Conservation (phyloP, 2,113 vertebrate species). For the Calidris pygmaea region DNA sequence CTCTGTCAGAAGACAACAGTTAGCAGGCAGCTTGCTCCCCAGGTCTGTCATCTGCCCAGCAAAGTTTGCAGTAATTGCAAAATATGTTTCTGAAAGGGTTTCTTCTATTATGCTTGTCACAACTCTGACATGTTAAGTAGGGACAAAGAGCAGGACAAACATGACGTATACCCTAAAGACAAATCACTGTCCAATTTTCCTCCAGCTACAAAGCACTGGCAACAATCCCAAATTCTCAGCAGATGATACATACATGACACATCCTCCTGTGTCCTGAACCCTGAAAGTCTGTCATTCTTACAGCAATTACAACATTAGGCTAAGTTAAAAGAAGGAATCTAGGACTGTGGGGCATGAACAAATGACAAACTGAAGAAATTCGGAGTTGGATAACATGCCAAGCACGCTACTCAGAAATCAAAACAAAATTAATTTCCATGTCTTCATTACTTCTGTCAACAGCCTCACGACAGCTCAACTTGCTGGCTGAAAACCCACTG, state of each 20-base stretch:
- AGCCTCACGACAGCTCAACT: not conserved
- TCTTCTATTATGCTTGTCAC: constrained; percentile 26
- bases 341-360: not conserved
- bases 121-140: not conserved
- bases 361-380: not conserved
- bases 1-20: not conserved
- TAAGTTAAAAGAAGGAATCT: not conserved
- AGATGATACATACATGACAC: not conserved
- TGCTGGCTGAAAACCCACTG: constrained; percentile 74
- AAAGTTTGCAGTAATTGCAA: constrained; percentile 11
- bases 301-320: not conserved
- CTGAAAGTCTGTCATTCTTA: not conserved
- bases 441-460: constrained; percentile 31
- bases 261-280: not conserved
- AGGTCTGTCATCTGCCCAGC: not conserved
- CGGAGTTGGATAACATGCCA: not conserved
- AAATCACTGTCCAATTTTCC: not conserved
- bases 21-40: not conserved
- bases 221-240: not conserved
- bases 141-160: constrained; percentile 18
- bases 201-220: not conserved
- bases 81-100: constrained; percentile 9
- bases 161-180: not conserved
- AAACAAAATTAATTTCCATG: constrained; percentile 8
- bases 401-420: not conserved